Base-by-base conservation (phyloP, 2,888 invertebrate species). In the Hololepta plana region DNA sequence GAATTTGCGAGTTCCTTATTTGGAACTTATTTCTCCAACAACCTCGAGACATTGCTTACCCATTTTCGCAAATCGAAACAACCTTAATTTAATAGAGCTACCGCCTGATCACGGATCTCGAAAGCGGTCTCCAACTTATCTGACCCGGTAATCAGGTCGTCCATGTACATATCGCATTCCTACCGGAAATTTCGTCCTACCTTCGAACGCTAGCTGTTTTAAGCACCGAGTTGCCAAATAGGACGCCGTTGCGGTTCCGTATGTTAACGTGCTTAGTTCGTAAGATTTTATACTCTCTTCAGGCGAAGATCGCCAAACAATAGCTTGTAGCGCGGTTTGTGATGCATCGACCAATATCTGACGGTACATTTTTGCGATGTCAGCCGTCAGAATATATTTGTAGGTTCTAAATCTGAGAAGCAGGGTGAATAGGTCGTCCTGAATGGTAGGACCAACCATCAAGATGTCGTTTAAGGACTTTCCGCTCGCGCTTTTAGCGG, bases 311-410 rank as follows among this genome's bases (percentile, higher is more conserved):
- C 25, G 25, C 25, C 25, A 24, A 9, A 24, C 12, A 23, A 24
- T 24, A 3, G 16, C 9, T 21, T 27, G 30, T 4, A 27, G 15
- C 8, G 8, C 17, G 15, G n/a, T 3, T 3, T 24, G 16, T 17
- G 12, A n/a, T 12, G 8, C 9, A 8, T 12, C 9, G 9, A 24
- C 11, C 12, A 32, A 17, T 10, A 42, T 29, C 24, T 35, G 33
- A 5, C 40, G 20, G 22, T 37, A 41, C 40, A 41, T 41, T 28
- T 42, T 39, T 11, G 22, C 29, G 12, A 39, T 32, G 24, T 43
- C 42, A 3, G 40, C 38, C 4, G 30, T 31, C 3, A 42, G 12
- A 3, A 37, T 38, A 28, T 27, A 31, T 8, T 26, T 28, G 23
- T 40, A 34, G 16, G 20, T 23, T 14, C 44, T 13, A 32, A 41